Base-by-base conservation (phyloP, 2,113 vertebrate genomes). In the Apodemus speciosus region DNA sequence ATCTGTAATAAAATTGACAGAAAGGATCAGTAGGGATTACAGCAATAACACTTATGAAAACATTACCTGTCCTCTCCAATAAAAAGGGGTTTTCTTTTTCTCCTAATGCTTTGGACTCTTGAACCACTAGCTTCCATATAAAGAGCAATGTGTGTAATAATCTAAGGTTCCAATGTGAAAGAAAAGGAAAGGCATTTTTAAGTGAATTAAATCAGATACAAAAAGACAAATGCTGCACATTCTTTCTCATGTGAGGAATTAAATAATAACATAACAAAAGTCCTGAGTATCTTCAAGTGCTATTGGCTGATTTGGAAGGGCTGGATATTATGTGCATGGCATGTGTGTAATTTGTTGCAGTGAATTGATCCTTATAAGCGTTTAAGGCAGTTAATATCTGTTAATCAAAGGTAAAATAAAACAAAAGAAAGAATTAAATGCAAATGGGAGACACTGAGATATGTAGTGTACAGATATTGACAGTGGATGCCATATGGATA, bases 401-500 rank as follows among this genome's bases (percentile, higher is more conserved):
- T 27, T 68, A 43, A n/a, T 35, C 18, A n/a, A 51, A 68, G 16
- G 32, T 68, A 68, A 58, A 77, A 25, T 15, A 56, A 56, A 18
- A 56, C 15, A 72, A 60, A 15, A 40, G 8, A 58, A 76, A 79
- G 71, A 9, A 46, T 46, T 30, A 77, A 23, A 58, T 53, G 40
- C 0, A 56, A 20, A 18, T 20, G 8, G 60, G 2, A 76, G 73
- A 40, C 25, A 76, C 27, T 38, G 32, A 77, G 20, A 49, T 35
- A 9, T 7, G 32, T 30, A 60, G 27, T 2, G 14, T 5, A 2
- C 4, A 86, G 16, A 30, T 40, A 30, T 8, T 58, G 38, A 43
- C 14, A 15, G 16, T 43, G 0, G 51, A 4, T 32, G 0, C 15
- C n/a, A 9, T 15, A 6, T 60, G 20, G 69, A 10, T 27, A 14